A percentile compares a stretch with the other conserved stretches of the same genome.
These are phyloP conservation scores for Drosophila pallidifrons DNA, from an alignment of 1,140 invertebrate species.

Conservation along the genomic window DNA sequence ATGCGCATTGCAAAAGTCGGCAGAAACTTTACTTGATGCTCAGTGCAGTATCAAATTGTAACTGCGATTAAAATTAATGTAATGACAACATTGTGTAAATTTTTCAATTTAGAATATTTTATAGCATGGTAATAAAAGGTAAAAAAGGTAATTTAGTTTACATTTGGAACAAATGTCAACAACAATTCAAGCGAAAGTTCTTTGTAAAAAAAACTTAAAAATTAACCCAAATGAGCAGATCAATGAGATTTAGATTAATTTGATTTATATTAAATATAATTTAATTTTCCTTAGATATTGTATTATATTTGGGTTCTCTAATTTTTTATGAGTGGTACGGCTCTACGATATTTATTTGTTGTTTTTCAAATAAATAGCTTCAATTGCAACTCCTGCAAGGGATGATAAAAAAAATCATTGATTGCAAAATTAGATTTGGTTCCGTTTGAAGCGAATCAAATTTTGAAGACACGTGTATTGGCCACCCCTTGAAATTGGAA, in stretches of 20 bases:
- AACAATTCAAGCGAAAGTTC: too few species aligned
- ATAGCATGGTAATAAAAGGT: too few species aligned
- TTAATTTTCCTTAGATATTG: too few species aligned
- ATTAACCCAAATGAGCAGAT: too few species aligned
- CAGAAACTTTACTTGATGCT: not conserved
- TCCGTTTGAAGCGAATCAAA: conserved; percentile 32
- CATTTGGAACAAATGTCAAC: too few species aligned
- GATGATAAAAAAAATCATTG: conserved; percentile 26
- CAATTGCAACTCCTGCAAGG: conserved; percentile 2
- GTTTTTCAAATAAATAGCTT: not conserved
- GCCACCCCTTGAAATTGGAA: conserved; percentile 9
- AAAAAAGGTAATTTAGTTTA: too few species aligned
- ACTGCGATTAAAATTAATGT: not conserved
- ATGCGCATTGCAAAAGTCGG: conserved; percentile 85
- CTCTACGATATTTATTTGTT: not conserved
- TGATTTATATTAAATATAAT: too few species aligned
- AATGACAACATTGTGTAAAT: too few species aligned
- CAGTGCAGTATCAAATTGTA: conserved; percentile 28
- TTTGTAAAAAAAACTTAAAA: too few species aligned
- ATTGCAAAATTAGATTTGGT: conserved; percentile 49
- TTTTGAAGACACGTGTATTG: conserved; percentile 36
- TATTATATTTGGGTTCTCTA: too few species aligned
- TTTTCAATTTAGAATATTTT: too few species aligned
- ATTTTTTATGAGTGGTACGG: not conserved
- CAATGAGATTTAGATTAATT: too few species aligned